phyloP scores from a whole-genome alignment of 2,113 vertebrate species.

The Cricetomys ansorgei region DNA sequence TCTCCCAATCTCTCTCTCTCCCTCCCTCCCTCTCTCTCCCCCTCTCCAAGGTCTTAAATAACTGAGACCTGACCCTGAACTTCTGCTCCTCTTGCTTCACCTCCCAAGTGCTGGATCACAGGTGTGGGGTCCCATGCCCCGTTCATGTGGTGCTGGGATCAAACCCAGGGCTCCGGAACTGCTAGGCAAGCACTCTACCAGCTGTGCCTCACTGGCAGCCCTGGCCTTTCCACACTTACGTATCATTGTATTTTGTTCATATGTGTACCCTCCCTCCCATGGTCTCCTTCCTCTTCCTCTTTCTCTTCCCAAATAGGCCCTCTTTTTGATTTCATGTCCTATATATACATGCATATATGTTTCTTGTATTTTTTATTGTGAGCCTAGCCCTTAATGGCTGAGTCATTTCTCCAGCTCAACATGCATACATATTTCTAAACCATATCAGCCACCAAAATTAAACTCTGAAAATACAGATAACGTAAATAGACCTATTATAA shows the following conservation, averaged over 20 bases:
- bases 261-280: neutral
- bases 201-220: neutral
- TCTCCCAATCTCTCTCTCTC: neutral
- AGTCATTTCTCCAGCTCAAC: too few species aligned
- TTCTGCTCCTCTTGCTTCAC: neutral
- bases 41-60: neutral
- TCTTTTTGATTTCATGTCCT: neutral
- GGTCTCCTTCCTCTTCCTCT: neutral
- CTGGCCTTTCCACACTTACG: neutral
- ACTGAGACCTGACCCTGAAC: neutral
- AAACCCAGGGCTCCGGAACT: neutral
- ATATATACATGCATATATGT: neutral
- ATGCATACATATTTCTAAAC: neutral
- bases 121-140: neutral
- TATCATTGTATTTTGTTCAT: neutral
- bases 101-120: neutral
- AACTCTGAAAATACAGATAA: neutral
- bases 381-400: too few species aligned
- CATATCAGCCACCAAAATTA: neutral
- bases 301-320: neutral
- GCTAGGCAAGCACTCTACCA: neutral
- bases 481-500: too few species aligned
- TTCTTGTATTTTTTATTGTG: too few species aligned
- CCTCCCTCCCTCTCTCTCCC: neutral
- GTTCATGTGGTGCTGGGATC: neutral